These are phyloP conservation scores for Eptatretus burgeri DNA, from an alignment of 2,113 vertebrate genomes.

Conservation along the genomic window DNA sequence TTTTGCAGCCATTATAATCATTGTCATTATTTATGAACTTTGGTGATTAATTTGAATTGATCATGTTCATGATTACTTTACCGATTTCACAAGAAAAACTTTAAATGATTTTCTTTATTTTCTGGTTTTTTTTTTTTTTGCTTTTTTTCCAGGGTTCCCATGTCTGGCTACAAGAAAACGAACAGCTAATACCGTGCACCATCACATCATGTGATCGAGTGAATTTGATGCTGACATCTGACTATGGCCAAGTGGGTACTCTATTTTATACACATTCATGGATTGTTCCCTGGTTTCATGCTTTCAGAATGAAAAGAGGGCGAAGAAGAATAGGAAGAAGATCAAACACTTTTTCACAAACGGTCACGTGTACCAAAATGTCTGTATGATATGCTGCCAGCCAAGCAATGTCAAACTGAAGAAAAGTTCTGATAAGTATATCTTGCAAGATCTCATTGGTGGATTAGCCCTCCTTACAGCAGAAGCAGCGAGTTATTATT, in stretches of 20 bases:
- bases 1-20: too few species aligned
- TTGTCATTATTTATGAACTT: too few species aligned
- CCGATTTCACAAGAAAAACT: too few species aligned
- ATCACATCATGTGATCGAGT: slow-evolving; percentile 23
- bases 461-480: background rate
- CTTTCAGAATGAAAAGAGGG: background rate
- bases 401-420: too few species aligned
- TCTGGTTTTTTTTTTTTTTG: slow-evolving; percentile 5
- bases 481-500: too few species aligned
- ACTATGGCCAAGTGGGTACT: slow-evolving; percentile 36
- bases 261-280: background rate
- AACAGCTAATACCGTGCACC: slow-evolving; percentile 36
- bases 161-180: slow-evolving; percentile 38
- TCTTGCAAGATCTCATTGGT: background rate
- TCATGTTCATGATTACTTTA: too few species aligned
- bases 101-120: background rate
- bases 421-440: background rate
- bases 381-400: too few species aligned
- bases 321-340: too few species aligned
- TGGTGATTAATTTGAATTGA: too few species aligned
- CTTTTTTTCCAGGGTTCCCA: slow-evolving; percentile 25
- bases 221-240: slow-evolving; percentile 25
- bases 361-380: too few species aligned
- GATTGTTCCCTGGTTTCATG: too few species aligned
- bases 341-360: background rate